Percentiles rank a stretch among this genome's conserved stretches.
phyloP scores from a whole-genome alignment of 2,797 vertebrate species.

The Sebastes minor region DNA sequence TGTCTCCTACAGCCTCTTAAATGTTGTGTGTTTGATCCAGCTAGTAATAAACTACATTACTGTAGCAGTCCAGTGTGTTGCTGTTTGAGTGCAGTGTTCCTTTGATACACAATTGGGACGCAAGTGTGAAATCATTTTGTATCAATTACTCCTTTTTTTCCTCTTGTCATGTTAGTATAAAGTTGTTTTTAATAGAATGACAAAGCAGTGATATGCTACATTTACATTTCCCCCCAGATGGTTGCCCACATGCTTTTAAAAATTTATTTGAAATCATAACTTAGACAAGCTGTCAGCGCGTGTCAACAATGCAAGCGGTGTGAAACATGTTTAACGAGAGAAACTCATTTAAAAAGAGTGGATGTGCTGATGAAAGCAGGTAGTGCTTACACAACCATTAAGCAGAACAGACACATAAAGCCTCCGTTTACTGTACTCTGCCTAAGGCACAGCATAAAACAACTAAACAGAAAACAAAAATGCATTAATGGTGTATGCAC shows the following conservation, averaged over 20 bases:
- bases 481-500: constrained; percentile 18
- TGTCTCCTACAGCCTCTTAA: neutral
- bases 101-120: neutral
- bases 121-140: constrained; percentile 19
- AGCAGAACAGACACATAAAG: constrained; percentile 16
- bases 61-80: too few species aligned
- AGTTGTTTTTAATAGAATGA: constrained; percentile 74
- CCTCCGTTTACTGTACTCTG: constrained; percentile 16
- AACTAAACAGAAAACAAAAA: constrained; percentile 20
- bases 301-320: constrained; percentile 56
- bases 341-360: constrained; percentile 57
- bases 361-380: constrained; percentile 62
- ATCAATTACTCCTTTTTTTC: constrained; percentile 38
- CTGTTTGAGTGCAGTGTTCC: neutral
- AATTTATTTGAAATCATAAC: constrained; percentile 72
- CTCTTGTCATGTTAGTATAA: constrained; percentile 53
- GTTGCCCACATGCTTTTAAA: constrained; percentile 75
- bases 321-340: constrained; percentile 62
- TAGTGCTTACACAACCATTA: constrained; percentile 35
- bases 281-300: constrained; percentile 59
- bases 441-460: constrained; percentile 12
- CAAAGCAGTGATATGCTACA: constrained; percentile 49
- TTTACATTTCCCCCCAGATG: constrained; percentile 70
- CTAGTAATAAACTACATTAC: neutral
- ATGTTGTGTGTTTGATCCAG: neutral